These are phyloP conservation scores for Empis livida DNA, from an alignment of 2,888 invertebrate genomes.

Conservation along the genomic window DNA sequence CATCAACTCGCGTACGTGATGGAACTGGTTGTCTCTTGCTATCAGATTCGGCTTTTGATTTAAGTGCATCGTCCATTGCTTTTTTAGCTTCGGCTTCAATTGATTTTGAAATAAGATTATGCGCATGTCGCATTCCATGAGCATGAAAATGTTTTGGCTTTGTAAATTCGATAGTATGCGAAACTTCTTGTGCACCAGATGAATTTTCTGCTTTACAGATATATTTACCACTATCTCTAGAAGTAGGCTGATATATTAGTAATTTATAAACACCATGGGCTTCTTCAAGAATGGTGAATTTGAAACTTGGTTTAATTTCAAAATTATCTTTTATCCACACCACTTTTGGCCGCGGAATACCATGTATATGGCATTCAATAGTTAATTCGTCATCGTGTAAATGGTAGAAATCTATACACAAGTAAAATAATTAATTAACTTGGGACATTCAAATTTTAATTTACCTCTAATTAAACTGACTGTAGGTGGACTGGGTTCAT, in stretches of 20 bases:
- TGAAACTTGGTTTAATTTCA: constrained; percentile 29
- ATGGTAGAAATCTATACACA: constrained; percentile 31
- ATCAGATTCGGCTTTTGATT: constrained; percentile 32
- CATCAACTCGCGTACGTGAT: constrained; percentile 20
- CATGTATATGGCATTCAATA: constrained; percentile 40
- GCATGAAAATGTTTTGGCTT: constrained; percentile 39
- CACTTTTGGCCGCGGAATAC: constrained; percentile 31
- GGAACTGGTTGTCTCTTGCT: constrained; percentile 23
- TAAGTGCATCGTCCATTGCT: constrained; percentile 32
- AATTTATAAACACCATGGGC: constrained; percentile 40
- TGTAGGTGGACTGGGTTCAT: constrained; percentile 56
- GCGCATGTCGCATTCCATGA: constrained; percentile 33
- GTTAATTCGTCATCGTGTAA: constrained; percentile 45
- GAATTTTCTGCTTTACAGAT: constrained; percentile 56
- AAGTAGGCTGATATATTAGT: constrained; percentile 41
- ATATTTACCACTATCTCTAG: constrained; percentile 52
- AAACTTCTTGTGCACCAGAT: constrained; percentile 43
- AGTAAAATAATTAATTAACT: constrained; percentile 4
- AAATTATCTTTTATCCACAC: constrained; percentile 32
- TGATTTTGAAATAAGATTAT: constrained; percentile 26
- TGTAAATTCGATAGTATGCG: constrained; percentile 39
- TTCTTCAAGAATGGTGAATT: constrained; percentile 32
- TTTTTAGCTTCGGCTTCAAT: constrained; percentile 27
- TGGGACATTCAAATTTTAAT: constrained; percentile 1
- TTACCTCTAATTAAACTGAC: constrained; percentile 55